Evolutionary conservation across 2,797 vertebrate genomes (phyloP), one percentile per base, ranked within the genome.

Genomic region (Margarornis squamiger): DNA sequence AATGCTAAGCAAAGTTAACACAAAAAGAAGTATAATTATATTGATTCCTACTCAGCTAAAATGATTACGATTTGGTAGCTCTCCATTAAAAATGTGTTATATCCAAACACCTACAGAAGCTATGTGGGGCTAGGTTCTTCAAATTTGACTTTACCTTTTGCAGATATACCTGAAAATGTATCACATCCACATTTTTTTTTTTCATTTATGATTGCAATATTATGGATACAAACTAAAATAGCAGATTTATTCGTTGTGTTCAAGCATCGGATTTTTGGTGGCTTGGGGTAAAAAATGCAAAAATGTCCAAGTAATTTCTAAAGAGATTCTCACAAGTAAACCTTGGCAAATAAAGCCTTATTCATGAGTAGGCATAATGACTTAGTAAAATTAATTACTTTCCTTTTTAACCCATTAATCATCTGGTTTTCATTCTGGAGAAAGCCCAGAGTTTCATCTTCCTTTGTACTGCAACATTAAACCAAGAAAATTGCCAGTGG

Each of bases 381-480:
- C 38, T 78, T 78, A 34, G 48, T 55, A 88, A 94, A 92, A 97
- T 91, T 67, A 92, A 85, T 92, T 91, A 84, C 76, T 89, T 93
- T 91, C 65, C 52, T 93, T 94, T 95, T 96, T 96, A 96, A 91
- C 91, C 76, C 32, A 3, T 94, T 95, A 77, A 91, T 95, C 73
- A 88, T 91, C 58, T 87, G 38, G 52, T 65, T 94, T 94, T 93
- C 76, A 90, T 91, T 96, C 73, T 63, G 23, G 71, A 95, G 80
- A 79, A 94, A 79, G 58, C 45, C 36, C 70, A 81, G 66, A 73
- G 86, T 79, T 93, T 85, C 79, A 86, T 90, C 62, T 90, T 84
- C 62, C 86, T 88, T 76, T 58, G n/a, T 67, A 62, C 76, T 88
- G 86, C 77, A 92, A 95, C 39, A 43, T 81, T 95, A 95, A 93